phyloP scores from a whole-genome alignment of 2,113 vertebrate genomes.

The Bombycilla garrulus region DNA sequence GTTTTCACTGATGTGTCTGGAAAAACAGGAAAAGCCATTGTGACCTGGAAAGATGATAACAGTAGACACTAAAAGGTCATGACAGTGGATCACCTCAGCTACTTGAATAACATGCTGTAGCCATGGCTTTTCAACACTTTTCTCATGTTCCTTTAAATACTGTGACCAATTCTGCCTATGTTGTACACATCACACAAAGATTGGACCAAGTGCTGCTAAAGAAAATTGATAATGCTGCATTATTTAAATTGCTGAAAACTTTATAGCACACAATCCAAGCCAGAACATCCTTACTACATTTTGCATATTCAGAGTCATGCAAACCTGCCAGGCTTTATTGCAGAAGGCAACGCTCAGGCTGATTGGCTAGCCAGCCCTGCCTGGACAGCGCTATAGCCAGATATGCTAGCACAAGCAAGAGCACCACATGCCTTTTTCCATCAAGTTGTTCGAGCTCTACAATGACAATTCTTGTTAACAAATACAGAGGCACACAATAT shows the following conservation, averaged over 20 bases:
- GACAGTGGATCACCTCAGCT: neutral
- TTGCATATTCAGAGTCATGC: neutral
- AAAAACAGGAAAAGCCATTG: neutral
- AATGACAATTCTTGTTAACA: neutral
- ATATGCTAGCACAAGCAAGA: neutral
- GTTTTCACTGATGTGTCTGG: neutral
- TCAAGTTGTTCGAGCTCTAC: neutral
- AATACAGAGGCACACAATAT: no score
- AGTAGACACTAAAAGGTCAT: neutral
- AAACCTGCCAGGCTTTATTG: neutral
- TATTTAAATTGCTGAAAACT: neutral
- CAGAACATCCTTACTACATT: neutral
- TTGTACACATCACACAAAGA: neutral
- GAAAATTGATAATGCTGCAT: neutral
- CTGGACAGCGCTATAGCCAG: neutral
- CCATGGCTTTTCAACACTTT: neutral
- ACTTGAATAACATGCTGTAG: neutral
- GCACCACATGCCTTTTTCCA: neutral
- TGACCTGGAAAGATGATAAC: neutral
- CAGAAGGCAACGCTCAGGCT: neutral
- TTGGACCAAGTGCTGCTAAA: neutral
- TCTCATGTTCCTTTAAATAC: neutral
- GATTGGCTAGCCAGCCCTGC: neutral
- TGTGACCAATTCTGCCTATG: neutral
- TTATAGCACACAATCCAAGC: neutral